Conservation (phyloP, 2,113 vertebrate genomes). For the Furnarius figulus region DNA sequence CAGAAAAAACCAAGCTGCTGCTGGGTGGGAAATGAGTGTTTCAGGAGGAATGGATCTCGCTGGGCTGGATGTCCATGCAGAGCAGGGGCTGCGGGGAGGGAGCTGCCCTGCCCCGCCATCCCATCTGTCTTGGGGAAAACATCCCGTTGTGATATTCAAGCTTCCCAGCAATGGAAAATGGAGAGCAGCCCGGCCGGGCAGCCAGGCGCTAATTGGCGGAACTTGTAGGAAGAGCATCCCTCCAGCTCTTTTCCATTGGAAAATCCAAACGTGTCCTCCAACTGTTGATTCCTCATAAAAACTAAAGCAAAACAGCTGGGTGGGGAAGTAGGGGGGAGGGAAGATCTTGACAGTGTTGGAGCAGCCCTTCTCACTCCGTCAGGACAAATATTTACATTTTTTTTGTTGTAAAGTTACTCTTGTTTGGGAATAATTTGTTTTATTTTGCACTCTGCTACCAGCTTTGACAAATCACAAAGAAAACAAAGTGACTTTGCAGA, state of each 20-base stretch:
- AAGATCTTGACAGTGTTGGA: conserved; percentile 1
- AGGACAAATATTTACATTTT: conserved; percentile 57
- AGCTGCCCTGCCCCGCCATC: not conserved
- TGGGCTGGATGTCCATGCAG: fast-evolving
- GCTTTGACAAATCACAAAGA: not conserved
- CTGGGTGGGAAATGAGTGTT: not conserved
- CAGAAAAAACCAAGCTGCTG: not conserved
- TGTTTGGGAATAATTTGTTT: conserved; percentile 35
- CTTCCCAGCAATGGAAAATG: conserved; percentile 57
- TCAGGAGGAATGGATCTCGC: not conserved
- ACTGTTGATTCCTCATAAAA: conserved; percentile 47
- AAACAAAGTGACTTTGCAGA: conserved; percentile 44
- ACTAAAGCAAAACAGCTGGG: conserved; percentile 9
- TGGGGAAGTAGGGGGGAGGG: not conserved
- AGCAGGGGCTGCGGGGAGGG: not conserved
- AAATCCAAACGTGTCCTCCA: conserved; percentile 39
- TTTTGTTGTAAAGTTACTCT: conserved; percentile 13
- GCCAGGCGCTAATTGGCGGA: conserved; percentile 30
- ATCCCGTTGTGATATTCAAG: not conserved
- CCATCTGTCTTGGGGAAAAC: not conserved
- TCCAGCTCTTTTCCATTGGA: conserved; percentile 58
- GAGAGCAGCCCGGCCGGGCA: not conserved
- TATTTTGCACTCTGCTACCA: not conserved
- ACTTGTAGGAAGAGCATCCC: not conserved
- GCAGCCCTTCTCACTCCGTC: not conserved